Evolutionary conservation across 2,888 invertebrate species (phyloP).

Genomic region (Trichopria drosophilae): DNA sequence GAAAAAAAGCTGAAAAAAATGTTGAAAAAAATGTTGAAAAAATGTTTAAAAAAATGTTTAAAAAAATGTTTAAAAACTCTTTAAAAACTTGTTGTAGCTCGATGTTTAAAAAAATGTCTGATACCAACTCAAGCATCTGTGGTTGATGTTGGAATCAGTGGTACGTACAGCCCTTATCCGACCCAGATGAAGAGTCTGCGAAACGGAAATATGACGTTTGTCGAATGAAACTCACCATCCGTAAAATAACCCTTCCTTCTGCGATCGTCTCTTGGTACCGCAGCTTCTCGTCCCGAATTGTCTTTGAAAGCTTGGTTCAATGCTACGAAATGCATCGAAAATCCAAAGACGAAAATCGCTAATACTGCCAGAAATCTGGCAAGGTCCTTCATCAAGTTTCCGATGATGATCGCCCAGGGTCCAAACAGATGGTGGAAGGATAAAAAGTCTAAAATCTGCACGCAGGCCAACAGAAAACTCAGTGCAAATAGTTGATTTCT

Average conservation of each 20-base stretch:
- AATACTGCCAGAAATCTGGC: constrained; percentile 96
- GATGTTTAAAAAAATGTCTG: neutral
- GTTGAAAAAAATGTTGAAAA: too few relatives aligned
- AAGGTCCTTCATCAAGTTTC: constrained; percentile 89
- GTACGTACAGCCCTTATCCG: too few relatives aligned
- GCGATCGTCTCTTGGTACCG: constrained; percentile 53
- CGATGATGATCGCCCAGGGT: constrained; percentile 99
- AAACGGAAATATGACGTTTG: too few relatives aligned
- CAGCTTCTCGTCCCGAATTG: constrained; percentile 61
- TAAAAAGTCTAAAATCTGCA: constrained; percentile 95
- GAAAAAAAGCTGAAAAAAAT: too few relatives aligned
- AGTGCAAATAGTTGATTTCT: constrained; percentile 96
- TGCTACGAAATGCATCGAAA: constrained; percentile 95
- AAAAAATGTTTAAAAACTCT: too few relatives aligned
- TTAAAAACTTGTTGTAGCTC: neutral
- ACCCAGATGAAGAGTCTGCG: too few relatives aligned
- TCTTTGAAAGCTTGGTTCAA: constrained; percentile 91
- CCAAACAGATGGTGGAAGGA: constrained; percentile 99
- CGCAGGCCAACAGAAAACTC: constrained; percentile 93
- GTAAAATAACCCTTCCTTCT: constrained; percentile 64
- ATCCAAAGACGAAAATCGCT: constrained; percentile 97
- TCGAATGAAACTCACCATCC: constrained; percentile 73
- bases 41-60: too few relatives aligned
- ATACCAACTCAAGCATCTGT: too few relatives aligned
- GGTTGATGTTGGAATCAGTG: too few relatives aligned